Conservation (phyloP, 2,113 vertebrate genomes). For the Urocolius indicus region DNA sequence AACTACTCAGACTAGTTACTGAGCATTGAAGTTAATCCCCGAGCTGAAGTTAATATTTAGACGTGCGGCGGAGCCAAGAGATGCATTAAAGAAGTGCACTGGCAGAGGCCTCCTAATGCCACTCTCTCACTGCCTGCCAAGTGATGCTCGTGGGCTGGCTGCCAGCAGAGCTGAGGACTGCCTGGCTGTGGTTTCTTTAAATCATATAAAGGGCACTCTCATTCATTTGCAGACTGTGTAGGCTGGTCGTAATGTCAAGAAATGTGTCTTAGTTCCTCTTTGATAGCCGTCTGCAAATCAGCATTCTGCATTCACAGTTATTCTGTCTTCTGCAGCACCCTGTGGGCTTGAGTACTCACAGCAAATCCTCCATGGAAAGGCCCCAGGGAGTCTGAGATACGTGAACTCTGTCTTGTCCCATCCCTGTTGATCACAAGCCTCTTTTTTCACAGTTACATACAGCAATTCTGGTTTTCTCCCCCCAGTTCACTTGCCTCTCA, state of each 20-base stretch:
- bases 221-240: conserved; percentile 58
- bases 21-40: background rate
- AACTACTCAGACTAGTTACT: background rate
- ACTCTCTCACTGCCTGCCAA: conserved; percentile 2
- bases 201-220: conserved; percentile 14
- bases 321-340: background rate
- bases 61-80: background rate
- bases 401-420: background rate
- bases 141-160: background rate
- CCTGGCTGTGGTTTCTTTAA: background rate
- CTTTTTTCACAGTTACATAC: background rate
- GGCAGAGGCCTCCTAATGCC: background rate
- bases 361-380: background rate
- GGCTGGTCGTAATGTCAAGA: conserved; percentile 42
- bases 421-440: background rate
- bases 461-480: background rate
- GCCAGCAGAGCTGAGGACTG: conserved; percentile 47
- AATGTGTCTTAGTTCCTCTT: conserved; percentile 29
- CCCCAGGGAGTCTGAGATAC: background rate
- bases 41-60: background rate
- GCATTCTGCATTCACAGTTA: background rate
- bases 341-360: background rate
- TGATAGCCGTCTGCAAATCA: background rate
- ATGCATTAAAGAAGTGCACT: background rate
- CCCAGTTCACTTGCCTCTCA: background rate